Evolutionary conservation across 2,888 invertebrate genomes (phyloP).

Genomic region (Saturnia japonica): DNA sequence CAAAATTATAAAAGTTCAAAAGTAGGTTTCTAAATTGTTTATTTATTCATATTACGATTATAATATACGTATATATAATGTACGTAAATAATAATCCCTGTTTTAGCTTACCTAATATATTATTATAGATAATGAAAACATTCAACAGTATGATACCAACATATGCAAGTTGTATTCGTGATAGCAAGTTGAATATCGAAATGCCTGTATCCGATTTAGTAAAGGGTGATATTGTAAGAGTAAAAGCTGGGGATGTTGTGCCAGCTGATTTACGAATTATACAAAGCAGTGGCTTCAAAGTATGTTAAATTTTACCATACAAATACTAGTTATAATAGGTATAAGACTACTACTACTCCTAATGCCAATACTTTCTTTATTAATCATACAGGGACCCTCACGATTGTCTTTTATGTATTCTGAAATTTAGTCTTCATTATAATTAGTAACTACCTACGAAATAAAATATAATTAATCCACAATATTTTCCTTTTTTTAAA

Average conservation of each 20-base stretch:
- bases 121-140: slow-evolving; percentile 95
- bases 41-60: not conserved
- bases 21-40: slow-evolving; percentile 39
- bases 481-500: too few relatives aligned
- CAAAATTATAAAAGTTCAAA: slow-evolving; percentile 98
- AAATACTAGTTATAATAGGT: not conserved
- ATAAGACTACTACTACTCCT: not conserved
- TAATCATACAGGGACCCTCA: not conserved
- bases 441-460: too few relatives aligned
- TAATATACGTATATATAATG: not conserved
- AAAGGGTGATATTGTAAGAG: slow-evolving; percentile 92
- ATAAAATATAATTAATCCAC: too few relatives aligned
- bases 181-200: slow-evolving; percentile 89
- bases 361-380: not conserved
- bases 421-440: too few relatives aligned
- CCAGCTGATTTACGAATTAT: slow-evolving; percentile 99
- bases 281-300: slow-evolving; percentile 94
- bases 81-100: not conserved
- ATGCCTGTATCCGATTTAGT: slow-evolving; percentile 94
- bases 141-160: slow-evolving; percentile 98
- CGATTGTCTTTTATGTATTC: not conserved
- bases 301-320: slow-evolving; percentile 29
- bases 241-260: slow-evolving; percentile 97
- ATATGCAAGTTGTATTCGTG: slow-evolving; percentile 93
- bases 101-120: slow-evolving; percentile 7